Evolutionary conservation across 1,140 invertebrate genomes (phyloP), one percentile per base, ranked within the genome.

Genomic region (Atta cephalotes): DNA sequence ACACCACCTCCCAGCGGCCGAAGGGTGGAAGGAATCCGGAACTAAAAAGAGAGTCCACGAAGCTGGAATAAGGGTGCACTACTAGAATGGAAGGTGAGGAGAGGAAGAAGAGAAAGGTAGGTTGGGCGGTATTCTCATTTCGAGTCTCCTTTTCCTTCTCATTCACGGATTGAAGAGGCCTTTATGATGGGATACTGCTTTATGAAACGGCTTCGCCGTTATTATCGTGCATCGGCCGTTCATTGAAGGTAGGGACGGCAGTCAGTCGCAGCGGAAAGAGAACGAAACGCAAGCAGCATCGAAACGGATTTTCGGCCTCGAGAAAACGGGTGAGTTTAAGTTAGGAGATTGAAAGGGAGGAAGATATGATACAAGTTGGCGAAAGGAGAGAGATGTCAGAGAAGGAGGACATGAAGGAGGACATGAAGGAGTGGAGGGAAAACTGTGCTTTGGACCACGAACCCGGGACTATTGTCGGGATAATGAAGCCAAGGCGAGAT

Each of bases 401-500:
- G 49, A 65, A 76, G 66, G 74, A 39, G 51, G 18, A 14, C 7
- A 39, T 14, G n/a, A 53, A n/a, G 28, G 9, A 62, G 74, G 25
- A 25, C 25, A 25, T 25, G 25, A 25, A 25, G 25, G 9, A 62
- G 68, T 21, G 65, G 70, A 86, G 53, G 21, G 84, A 51, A 31
- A 65, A 16, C 56, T 70, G 85, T 62, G 81, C 90, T 89, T 89
- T 90, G 82, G 81, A 74, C 51, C 68, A 58, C 91, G 86, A 89
- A 91, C 87, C 89, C 71, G 88, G 45, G 66, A 70, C 85, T 74
- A 94, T 94, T 94, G 91, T 93, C 88, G 91, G 66, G 90, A 93
- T 94, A 93, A 94, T 92, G 93, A 94, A 94, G 92, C 92, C 88
- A 92, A 93, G 91, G 91, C 92, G 91, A 91, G 89, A 92, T 93